Base-by-base conservation (phyloP, 2,888 invertebrate genomes). In the Sussaba pulchella region DNA sequence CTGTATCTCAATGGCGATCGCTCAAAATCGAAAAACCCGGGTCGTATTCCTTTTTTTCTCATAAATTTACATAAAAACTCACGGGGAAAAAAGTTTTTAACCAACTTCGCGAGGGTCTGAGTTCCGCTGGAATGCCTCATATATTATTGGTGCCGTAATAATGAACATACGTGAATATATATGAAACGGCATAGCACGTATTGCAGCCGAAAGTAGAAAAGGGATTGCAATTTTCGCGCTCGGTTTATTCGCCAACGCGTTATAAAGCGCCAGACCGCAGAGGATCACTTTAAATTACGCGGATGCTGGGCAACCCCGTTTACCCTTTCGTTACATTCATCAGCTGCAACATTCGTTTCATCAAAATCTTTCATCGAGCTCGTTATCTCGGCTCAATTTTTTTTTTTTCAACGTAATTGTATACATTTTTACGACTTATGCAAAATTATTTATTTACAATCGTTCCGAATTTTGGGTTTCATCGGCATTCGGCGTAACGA, bases 151-250 rank as follows among this genome's bases (percentile, higher is more conserved):
- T n/a, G n/a, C n/a, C n/a, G n/a, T n/a, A n/a, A n/a, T n/a, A n/a
- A n/a, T n/a, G n/a, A n/a, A n/a, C n/a, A n/a, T n/a, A n/a, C n/a
- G n/a, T n/a, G n/a, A n/a, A 31, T 31, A 31, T 6, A 31, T 31
- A 31, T 31, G 31, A 5, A 6, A 5, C n/a, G 19, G 19, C 5
- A 52, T n/a, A n/a, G n/a, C 31, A 31, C 57, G 66, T 69, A 70
- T 83, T 83, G 85, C 63, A 87, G 85, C 78, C 24, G 59, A 26
- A 52, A 81, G 50, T 78, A 76, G 64, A 81, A 86, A 87, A 83
- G 86, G 84, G 84, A 86, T 84, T 76, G 36, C 41, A 81, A 69
- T 82, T 83, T 81, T 63, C 59, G 73, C 69, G 69, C 77, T 54
- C 47, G 81, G 54, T 57, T 72, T 77, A 52, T 61, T 75, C 36